Base-by-base conservation (phyloP, 2,113 vertebrate species). In the Hippoglossus stenolepis region DNA sequence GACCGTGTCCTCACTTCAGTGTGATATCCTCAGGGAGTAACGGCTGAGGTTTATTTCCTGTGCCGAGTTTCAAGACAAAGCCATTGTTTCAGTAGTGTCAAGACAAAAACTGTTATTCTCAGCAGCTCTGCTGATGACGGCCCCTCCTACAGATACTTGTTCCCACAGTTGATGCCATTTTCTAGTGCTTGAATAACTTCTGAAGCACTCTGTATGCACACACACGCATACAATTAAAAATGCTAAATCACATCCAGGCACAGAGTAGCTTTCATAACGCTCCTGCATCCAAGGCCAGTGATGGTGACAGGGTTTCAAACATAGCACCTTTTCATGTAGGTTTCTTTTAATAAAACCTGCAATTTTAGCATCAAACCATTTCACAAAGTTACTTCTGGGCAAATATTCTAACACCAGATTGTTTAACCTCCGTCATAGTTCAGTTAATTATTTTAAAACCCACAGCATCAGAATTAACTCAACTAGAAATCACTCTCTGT, bases 21-120 rank as follows among this genome's bases (percentile, higher is more conserved):
- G 73, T 73, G 51, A 83, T 51, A 65, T 80, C 76, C 77, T 70
- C 38, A 40, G 77, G 70, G 35, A 53, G 0, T 79, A 70, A 66
- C 53, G 13, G 64, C 70, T 35, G 18, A 70, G 47, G 69, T 61
- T 65, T n/a, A 86, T 86, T 80, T 87, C 78, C 84, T 83, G 73
- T 73, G 72, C 70, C 1, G 26, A 58, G 63, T 61, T 40, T 82
- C 58, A 56, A 79, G 65, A 75, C 76, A 81, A 65, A 85, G 79
- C 71, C 47, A 62, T 86, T 11, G 40, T 43, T 43, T 11, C 40
- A 43, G 47, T 17, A 51, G 17, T 51, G 4, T 51, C 17, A 51
- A 51, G 47, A 18, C 15, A 51, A 51, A 51, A 82, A 87, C 73
- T 82, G 77, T 73, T 76, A 84, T 53, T 87, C 64, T 63, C 40